Conservation (phyloP, 2,888 invertebrate genomes). For the Diogma glabrata region DNA sequence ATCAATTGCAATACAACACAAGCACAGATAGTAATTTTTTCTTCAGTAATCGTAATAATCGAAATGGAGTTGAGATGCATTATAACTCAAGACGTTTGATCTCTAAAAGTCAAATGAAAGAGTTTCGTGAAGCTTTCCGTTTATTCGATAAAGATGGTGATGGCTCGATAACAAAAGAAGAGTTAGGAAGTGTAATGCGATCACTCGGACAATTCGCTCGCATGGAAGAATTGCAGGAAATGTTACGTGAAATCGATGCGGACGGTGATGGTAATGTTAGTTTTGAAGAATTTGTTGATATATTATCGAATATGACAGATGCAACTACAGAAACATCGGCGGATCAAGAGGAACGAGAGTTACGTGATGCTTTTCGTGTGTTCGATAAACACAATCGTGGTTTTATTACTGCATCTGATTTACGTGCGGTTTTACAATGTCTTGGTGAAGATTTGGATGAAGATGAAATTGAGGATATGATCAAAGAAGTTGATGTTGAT, state of each 20-base stretch:
- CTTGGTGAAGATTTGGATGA: constrained; percentile 80
- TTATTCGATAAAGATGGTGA: constrained; percentile 82
- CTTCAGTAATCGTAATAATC: constrained; percentile 4
- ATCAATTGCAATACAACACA: no score
- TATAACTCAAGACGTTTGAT: constrained; percentile 26
- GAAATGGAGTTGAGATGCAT: not conserved
- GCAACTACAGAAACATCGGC: constrained; percentile 52
- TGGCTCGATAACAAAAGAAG: constrained; percentile 78
- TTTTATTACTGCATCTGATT: constrained; percentile 79
- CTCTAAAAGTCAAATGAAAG: constrained; percentile 71
- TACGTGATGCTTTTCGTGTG: constrained; percentile 76
- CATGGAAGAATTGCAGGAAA: constrained; percentile 74
- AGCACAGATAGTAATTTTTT: constrained; percentile 7
- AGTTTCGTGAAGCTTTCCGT: constrained; percentile 76
- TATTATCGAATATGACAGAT: constrained; percentile 61
- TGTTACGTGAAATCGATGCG: constrained; percentile 73
- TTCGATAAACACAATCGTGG: constrained; percentile 87
- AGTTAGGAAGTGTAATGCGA: constrained; percentile 74
- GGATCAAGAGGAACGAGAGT: constrained; percentile 71
- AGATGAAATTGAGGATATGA: constrained; percentile 93
- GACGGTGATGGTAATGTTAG: constrained; percentile 77
- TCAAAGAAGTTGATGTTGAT: constrained; percentile 90
- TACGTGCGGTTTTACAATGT: constrained; percentile 77
- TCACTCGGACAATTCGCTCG: constrained; percentile 78
- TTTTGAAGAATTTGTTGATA: constrained; percentile 80